Conservation (phyloP, 2,797 vertebrate genomes). For the Vireo griseus region DNA sequence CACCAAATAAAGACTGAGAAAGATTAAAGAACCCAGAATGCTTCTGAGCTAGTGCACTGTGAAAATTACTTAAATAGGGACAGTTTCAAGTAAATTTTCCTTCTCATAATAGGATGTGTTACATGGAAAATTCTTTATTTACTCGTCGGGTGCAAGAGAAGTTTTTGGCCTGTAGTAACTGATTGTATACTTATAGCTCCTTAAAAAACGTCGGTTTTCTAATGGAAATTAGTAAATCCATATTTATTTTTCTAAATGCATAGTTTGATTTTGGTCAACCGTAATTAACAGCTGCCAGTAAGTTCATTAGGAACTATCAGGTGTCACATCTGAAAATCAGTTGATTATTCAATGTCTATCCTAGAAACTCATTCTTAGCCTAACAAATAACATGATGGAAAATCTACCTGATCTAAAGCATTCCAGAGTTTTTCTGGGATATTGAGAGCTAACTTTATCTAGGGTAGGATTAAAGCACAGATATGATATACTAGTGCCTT, state of each 20-base stretch:
- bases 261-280: background rate
- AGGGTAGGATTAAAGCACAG: background rate
- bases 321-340: background rate
- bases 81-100: background rate
- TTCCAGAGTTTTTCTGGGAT: background rate
- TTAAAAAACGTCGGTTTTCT: background rate
- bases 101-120: background rate
- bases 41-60: background rate
- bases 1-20: background rate
- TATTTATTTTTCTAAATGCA: background rate
- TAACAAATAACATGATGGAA: background rate
- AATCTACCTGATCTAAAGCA: background rate
- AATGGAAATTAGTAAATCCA: background rate
- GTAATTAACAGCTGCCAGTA: background rate
- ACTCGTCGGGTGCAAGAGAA: background rate
- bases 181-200: background rate
- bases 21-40: background rate
- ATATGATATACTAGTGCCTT: background rate
- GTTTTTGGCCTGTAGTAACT: background rate
- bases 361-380: background rate
- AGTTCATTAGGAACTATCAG: background rate
- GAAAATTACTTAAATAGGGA: background rate
- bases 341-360: background rate
- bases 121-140: background rate
- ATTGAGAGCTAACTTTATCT: background rate